These are phyloP conservation scores for Ptychoptera albimana DNA, from an alignment of 2,888 invertebrate species.

Conservation along the genomic window DNA sequence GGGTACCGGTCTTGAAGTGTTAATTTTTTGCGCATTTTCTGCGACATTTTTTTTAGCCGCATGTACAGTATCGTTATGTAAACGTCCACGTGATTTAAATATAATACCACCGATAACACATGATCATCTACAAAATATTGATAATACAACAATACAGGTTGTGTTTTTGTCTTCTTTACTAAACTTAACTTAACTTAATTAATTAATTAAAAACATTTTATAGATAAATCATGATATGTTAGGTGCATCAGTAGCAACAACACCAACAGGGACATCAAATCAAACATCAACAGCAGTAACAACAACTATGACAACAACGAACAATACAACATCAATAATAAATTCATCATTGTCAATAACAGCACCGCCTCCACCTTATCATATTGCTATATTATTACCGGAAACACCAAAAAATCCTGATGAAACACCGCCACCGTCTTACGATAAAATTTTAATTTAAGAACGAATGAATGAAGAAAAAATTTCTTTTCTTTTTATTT, in stretches of 20 bases:
- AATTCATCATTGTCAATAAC: constrained; percentile 10
- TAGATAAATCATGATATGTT: no score
- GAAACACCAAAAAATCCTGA: constrained; percentile 28
- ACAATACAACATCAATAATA: no score
- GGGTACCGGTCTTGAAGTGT: constrained; percentile 40
- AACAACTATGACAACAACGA: no score
- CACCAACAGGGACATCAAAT: no score
- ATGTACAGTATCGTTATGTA: constrained; percentile 45
- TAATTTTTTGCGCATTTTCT: constrained; percentile 45
- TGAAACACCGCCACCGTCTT: constrained; percentile 53
- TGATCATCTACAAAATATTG: not conserved
- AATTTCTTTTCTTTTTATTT: not conserved
- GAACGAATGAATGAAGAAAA: constrained; percentile 10
- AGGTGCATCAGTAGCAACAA: no score
- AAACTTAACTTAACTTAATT: no score
- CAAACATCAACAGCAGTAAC: no score
- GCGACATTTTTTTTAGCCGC: constrained; percentile 45
- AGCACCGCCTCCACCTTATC: constrained; percentile 58
- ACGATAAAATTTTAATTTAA: constrained; percentile 58
- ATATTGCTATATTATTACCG: constrained; percentile 64
- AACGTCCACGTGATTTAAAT: constrained; percentile 29
- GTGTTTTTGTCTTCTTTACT: no score
- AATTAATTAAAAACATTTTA: no score
- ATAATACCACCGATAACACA: constrained; percentile 6
- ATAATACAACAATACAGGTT: not conserved